A percentile compares a stretch with the other conserved stretches of the same genome.
Conservation (phyloP, 2,888 invertebrate species). For the Microctonus brassicae region DNA sequence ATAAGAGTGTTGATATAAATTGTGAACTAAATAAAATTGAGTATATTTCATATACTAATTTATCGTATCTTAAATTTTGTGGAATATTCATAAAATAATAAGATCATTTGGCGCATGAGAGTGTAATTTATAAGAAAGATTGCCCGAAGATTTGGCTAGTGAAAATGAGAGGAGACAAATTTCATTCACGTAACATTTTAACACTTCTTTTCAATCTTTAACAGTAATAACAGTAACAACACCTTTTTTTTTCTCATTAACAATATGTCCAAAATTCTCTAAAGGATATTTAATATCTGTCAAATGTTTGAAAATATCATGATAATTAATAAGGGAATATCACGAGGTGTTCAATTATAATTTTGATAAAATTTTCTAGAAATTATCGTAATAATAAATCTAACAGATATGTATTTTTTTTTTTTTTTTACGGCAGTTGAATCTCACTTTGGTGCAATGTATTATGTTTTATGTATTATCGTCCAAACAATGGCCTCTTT, state of each 20-base stretch:
- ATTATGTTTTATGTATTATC: not conserved
- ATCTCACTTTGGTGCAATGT: not conserved
- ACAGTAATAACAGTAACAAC: conserved; percentile 57
- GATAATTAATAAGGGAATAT: not conserved
- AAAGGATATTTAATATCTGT: not conserved
- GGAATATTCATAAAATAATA: too few relatives aligned
- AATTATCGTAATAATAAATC: not conserved
- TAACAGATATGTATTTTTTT: not conserved
- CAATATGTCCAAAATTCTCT: conserved; percentile 49
- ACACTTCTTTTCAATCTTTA: conserved; percentile 59
- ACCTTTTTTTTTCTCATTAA: conserved; percentile 52
- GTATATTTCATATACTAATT: too few relatives aligned
- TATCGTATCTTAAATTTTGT: too few relatives aligned
- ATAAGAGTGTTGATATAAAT: too few relatives aligned
- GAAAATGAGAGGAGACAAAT: not conserved
- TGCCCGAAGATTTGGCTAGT: not conserved
- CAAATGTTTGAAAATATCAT: not conserved
- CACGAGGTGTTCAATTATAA: not conserved
- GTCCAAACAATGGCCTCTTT: not conserved
- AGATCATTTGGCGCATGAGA: too few relatives aligned
- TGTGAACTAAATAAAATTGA: too few relatives aligned
- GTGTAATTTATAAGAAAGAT: not conserved
- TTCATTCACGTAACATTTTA: conserved; percentile 52
- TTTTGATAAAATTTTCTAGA: not conserved
- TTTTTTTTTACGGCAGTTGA: not conserved